Evolutionary conservation across 2,888 invertebrate genomes (phyloP), one percentile per base, ranked within the genome.

Genomic region (Cerceris rybyensis): DNA sequence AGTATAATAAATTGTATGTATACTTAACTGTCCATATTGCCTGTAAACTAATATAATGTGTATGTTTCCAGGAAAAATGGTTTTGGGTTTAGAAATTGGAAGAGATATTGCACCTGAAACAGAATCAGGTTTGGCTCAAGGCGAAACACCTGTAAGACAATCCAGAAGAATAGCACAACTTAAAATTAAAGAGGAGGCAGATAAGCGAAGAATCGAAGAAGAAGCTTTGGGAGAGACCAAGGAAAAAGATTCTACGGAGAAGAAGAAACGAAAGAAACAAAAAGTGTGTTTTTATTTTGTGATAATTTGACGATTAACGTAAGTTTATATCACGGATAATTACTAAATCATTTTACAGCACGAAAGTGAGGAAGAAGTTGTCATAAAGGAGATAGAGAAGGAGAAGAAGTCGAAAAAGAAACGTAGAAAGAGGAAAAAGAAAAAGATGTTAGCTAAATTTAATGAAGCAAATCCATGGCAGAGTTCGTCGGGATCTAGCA

Each of bases 91-190:
- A 70, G 94, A 94, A 80, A 93, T 94, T 46, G 92, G 93, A 46
- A 91, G 91, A 50, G 92, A 93, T 63, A 79, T 84, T 16, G 80
- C 69, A 49, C 74, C 81, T 5, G 86, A 82, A 46, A n/a, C 70
- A 16, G 66, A 81, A 17, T 14, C 80, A 9, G 77, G 79, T 43
- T 14, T 52, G 17, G 50, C 67, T 0, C 83, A 93, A 0, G 93
- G 93, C 1, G 93, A 92, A 17, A 91, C 94, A 14, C 94, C 95
- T 0, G 96, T 97, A 6, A 93, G 98, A 7, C 96, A 97, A 88
- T 97, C 97, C 2, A 94, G 98, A 0, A 94, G 98, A 75, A 97
- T 98, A 85, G 98, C 98, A 0, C 97, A 97, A 91, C 94, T 97
- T 88, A 97, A 97, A 91, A 97, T 98, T 74, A 96, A 95, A 82